Evolutionary conservation across 2,113 vertebrate genomes (phyloP).

Genomic region (Azemiops feae): DNA sequence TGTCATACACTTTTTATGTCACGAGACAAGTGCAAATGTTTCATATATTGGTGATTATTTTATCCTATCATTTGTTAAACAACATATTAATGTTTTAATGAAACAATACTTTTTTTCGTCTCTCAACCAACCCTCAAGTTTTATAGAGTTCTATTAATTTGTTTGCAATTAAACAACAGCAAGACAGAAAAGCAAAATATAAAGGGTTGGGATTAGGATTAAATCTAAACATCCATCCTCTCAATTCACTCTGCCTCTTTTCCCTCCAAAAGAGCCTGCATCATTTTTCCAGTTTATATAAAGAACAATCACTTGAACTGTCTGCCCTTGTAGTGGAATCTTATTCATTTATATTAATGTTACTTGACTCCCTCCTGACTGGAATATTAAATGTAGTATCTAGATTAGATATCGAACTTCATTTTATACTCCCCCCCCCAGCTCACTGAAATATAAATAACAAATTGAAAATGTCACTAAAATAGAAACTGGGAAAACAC

Average conservation of each 20-base stretch:
- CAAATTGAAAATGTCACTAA: background rate
- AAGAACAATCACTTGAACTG: background rate
- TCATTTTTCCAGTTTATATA: background rate
- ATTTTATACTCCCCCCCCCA: background rate
- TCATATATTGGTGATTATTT: background rate
- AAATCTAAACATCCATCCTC: background rate
- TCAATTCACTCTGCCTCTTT: background rate
- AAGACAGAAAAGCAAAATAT: background rate
- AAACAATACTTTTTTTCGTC: background rate
- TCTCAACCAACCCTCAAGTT: background rate
- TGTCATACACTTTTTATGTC: background rate
- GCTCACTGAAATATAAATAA: background rate
- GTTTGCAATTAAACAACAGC: background rate
- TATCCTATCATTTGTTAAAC: background rate
- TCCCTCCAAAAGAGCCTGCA: background rate
- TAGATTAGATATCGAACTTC: background rate
- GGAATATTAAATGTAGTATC: background rate
- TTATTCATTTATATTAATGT: background rate
- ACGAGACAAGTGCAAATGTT: background rate
- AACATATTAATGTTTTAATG: background rate
- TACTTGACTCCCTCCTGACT: background rate
- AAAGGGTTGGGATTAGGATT: background rate
- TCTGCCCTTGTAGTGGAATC: background rate
- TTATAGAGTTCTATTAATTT: background rate
- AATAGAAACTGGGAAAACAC: background rate